Base-by-base conservation (phyloP, 1,140 invertebrate species). In the Caenorhabditis inopinata region DNA sequence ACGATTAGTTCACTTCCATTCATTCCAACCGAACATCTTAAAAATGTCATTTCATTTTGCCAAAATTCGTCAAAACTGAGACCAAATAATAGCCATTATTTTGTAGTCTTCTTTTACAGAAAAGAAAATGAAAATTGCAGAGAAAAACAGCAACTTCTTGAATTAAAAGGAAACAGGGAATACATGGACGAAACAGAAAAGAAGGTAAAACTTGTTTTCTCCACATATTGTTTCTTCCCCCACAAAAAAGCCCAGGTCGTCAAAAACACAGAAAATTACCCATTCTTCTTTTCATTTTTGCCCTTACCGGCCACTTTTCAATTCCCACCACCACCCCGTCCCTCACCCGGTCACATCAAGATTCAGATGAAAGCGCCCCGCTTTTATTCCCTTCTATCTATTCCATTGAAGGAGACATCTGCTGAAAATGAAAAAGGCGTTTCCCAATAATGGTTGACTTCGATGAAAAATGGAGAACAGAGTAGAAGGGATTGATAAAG, bases 121-220 rank as follows among this genome's bases (percentile, higher is more conserved):
- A n/a, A n/a, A n/a, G n/a, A n/a, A n/a, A n/a, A n/a, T n/a, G n/a
- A n/a, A n/a, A n/a, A n/a, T n/a, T n/a, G n/a, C 38, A 42, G 38
- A 42, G 14, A 29, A 58, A 32, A n/a, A n/a, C n/a, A n/a, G n/a
- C n/a, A n/a, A n/a, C n/a, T n/a, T n/a, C n/a, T n/a, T n/a, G 14
- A 21, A 16, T 4, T 16, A 11, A 42, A 68, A 38, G 58, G 38
- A 68, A 42, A 68, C 38, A 68, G 23, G 42, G 16, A 32, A 58
- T n/a, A 32, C n/a, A n/a, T n/a, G n/a, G n/a, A n/a, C n/a, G n/a
- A n/a, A n/a, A n/a, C n/a, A n/a, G n/a, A 58, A 12, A 58, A 58
- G 4, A 53, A 53, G 29, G 58, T 38, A 68, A 58, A 58, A 58
- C 58, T 68, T 21, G 58, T 68, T 68, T 68, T 18, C 21, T 68